Base-by-base conservation (phyloP, 2,888 invertebrate genomes). In the Punctoribates punctum region DNA sequence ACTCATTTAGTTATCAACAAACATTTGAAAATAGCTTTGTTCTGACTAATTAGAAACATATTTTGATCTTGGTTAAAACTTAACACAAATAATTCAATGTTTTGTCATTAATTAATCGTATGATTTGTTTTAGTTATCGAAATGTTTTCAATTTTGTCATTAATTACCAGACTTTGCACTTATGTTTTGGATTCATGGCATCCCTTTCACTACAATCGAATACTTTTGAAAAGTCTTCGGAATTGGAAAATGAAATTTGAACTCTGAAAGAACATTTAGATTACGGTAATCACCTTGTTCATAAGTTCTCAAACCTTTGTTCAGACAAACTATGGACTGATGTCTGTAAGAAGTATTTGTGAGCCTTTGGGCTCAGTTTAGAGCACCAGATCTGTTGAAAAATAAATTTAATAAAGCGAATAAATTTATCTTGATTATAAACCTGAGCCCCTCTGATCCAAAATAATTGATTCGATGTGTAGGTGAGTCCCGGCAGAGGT, bases 401-500 rank as follows among this genome's bases (percentile, higher is more conserved):
- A 29, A 62, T 62, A 3, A 60, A 27, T 29, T 9, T 23, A 60
- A 25, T 57, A 2, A n/a, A 60, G 6, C 1, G 8, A 4, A 9
- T 8, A 15, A 60, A 29, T 27, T 25, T 25, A 62, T 23, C 20
- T 6, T 23, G 4, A 62, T 62, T 29, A 17, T 27, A 17, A 48
- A 77, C 77, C 29, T 65, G 73, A 27, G 74, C 78, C 57, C 67
- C 78, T 20, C 77, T 29, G 5, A 79, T 75, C 65, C 77, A 79
- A 57, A 79, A 78, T 77, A 93, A 84, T 82, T 93, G 93, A 60
- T 91, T 89, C 72, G 89, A 87, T 0, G 88, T 87, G 81, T 88
- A 83, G 80, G 91, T 90, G 81, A 93, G 88, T 1, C 93, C 92
- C 0, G 92, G 91, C 76, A 93, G 85, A 77, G 86, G 85, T 0